These are phyloP conservation scores for Psammodynastes pulverulentus DNA, from an alignment of 2,113 vertebrate genomes.

Conservation along the genomic window DNA sequence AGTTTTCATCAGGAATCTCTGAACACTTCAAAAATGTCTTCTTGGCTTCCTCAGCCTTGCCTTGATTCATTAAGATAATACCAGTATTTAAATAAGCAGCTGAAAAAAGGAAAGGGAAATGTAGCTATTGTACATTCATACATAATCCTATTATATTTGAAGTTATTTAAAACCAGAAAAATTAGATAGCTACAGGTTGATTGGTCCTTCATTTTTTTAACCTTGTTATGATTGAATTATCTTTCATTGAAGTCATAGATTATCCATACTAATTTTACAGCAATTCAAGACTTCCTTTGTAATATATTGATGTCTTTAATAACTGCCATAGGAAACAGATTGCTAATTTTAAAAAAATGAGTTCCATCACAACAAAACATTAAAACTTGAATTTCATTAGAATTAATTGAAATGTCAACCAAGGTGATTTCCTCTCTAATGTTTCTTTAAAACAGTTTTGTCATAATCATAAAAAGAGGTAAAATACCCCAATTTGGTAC, in stretches of 20 bases:
- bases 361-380: not conserved
- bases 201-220: not conserved
- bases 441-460: not conserved
- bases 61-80: constrained; percentile 97
- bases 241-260: not conserved
- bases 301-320: not conserved
- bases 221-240: not conserved
- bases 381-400: not conserved
- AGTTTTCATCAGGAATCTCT: constrained; percentile 96
- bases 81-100: constrained; percentile 99
- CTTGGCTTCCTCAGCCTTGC: constrained; percentile 88
- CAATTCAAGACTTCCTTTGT: not conserved
- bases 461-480: not conserved
- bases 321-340: not conserved
- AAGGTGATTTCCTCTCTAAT: not conserved
- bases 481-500: not conserved
- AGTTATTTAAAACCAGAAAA: not conserved
- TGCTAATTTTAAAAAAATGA: not conserved
- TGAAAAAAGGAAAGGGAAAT: constrained; percentile 48
- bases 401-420: not conserved
- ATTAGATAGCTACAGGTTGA: not conserved
- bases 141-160: not conserved
- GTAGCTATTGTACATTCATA: not conserved
- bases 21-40: constrained; percentile 93
- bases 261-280: not conserved